Conservation (phyloP, 2,888 invertebrate species). For the Lycia hirtaria region DNA sequence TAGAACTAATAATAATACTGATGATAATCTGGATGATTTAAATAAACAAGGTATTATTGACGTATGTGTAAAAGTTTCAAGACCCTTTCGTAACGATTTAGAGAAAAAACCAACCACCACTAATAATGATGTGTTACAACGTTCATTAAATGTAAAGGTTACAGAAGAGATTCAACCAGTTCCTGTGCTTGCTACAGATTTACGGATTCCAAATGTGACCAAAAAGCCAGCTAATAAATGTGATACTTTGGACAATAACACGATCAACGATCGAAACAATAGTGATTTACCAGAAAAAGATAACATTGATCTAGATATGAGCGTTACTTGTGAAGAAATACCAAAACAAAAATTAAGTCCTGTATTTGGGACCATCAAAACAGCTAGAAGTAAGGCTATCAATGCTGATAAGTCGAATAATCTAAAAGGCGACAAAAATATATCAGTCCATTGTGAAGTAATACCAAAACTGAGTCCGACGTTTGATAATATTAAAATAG, state of each 20-base stretch:
- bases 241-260: not conserved
- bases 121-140: constrained; percentile 1
- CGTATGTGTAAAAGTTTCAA: not conserved
- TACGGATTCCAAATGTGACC: too few species aligned
- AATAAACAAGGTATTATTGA: not conserved
- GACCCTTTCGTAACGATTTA: not conserved
- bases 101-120: not conserved
- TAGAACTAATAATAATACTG: not conserved
- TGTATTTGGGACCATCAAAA: constrained; percentile 5
- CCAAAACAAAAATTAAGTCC: constrained; percentile 1
- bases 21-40: not conserved
- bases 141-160: not conserved
- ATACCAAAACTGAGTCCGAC: not conserved
- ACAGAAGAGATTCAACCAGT: not conserved
- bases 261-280: not conserved
- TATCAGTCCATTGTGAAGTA: constrained; percentile 25
- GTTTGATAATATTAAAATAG: constrained; percentile 6
- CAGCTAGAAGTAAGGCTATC: constrained; percentile 12
- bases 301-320: constrained; percentile 20
- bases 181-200: not conserved
- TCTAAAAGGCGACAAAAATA: too few species aligned
- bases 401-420: not conserved
- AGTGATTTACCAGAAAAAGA: constrained; percentile 1
- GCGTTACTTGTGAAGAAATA: constrained; percentile 19
- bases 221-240: not conserved